Conservation (phyloP, 2,797 vertebrate species). For the Spizella passerina region DNA sequence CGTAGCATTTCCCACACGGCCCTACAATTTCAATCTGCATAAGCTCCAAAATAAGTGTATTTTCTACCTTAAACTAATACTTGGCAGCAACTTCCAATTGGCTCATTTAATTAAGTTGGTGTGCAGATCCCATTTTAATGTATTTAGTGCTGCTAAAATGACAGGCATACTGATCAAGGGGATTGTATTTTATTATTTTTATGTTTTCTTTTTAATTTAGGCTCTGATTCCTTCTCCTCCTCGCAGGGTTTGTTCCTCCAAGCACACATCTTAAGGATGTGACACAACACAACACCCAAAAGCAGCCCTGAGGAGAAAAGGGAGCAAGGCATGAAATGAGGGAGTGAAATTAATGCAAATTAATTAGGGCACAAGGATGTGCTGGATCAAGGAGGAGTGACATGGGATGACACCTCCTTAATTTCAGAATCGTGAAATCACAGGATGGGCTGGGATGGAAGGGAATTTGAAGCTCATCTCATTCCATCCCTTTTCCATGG, state of each 20-base stretch:
- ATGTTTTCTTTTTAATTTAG: not conserved
- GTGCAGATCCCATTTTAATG: constrained; percentile 37
- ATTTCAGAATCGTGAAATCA: not conserved
- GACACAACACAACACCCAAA: not conserved
- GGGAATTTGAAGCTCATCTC: not conserved
- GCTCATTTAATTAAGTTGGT: constrained; percentile 53
- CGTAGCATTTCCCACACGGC: constrained; percentile 49
- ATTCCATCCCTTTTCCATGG: not conserved
- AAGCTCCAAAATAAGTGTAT: constrained; percentile 56
- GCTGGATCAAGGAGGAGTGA: not conserved
- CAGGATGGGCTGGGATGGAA: not conserved
- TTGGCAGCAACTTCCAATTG: constrained; percentile 57
- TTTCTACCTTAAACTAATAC: constrained; percentile 68
- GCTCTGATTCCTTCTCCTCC: not conserved
- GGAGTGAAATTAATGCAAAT: not conserved
- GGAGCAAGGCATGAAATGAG: not conserved
- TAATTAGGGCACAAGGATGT: not conserved
- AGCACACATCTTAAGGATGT: not conserved
- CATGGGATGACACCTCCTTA: not conserved
- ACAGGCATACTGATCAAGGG: constrained; percentile 42
- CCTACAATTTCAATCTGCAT: constrained; percentile 59
- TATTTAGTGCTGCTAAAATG: not conserved
- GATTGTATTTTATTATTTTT: constrained; percentile 8
- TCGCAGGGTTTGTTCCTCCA: not conserved
- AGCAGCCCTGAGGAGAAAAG: not conserved